Evolutionary conservation across 2,888 invertebrate species (phyloP).

Genomic region (Cephus runcator): DNA sequence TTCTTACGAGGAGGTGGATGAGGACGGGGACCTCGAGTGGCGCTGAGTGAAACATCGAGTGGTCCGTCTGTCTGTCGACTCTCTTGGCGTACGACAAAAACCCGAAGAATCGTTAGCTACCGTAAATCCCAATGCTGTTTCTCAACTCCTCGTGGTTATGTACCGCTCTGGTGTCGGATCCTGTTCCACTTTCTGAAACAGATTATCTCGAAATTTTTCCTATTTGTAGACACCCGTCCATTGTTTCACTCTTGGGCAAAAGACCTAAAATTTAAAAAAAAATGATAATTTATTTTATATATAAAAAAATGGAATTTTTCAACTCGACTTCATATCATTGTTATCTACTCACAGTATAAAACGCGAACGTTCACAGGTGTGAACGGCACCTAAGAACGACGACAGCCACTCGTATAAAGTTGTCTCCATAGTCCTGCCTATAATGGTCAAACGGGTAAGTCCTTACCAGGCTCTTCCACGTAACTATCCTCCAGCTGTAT

Average conservation of each 20-base stretch:
- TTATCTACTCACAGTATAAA: neutral
- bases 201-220: neutral
- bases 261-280: neutral
- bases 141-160: neutral
- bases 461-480: neutral
- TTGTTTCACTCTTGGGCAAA: neutral
- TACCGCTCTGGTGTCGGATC: neutral
- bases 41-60: conserved; percentile 49
- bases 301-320: neutral
- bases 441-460: neutral
- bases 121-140: neutral
- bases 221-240: neutral
- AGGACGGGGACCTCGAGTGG: conserved; percentile 28
- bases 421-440: conserved; percentile 19
- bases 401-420: conserved; percentile 27
- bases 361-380: neutral
- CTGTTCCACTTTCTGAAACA: neutral
- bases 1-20: neutral
- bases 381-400: neutral
- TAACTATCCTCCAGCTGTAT: neutral
- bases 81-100: conserved; percentile 39
- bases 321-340: neutral
- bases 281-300: neutral
- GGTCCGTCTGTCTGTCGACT: conserved; percentile 30
- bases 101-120: conserved; percentile 43